Conservation (phyloP, 1,140 invertebrate genomes). For the Micrasema longulum region DNA sequence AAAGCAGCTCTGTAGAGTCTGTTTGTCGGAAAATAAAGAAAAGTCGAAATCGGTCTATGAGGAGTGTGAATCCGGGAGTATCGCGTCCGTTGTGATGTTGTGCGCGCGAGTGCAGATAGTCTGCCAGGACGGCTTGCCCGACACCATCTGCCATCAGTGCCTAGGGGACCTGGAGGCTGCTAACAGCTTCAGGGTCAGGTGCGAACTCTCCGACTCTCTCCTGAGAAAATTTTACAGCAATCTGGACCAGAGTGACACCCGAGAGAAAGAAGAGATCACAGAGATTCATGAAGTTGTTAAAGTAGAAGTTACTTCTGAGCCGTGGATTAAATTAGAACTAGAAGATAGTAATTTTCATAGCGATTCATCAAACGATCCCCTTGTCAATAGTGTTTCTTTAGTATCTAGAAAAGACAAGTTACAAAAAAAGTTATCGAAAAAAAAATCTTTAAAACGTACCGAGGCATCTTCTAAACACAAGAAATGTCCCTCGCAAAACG, state of each 20-base stretch:
- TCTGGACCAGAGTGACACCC: no score
- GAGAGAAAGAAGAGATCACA: no score
- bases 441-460: background rate
- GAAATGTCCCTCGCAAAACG: no score
- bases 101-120: slow-evolving; percentile 9
- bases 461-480: background rate
- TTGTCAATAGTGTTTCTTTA: background rate
- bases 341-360: background rate
- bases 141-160: slow-evolving; percentile 24
- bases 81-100: no score
- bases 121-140: slow-evolving; percentile 17
- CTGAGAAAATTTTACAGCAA: slow-evolving; percentile 9
- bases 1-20: no score
- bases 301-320: no score
- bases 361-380: background rate
- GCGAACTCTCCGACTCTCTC: slow-evolving; percentile 20
- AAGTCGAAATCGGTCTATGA: no score
- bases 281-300: no score
- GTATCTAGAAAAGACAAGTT: background rate
- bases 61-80: no score
- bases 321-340: slow-evolving; percentile 16
- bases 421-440: background rate
- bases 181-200: slow-evolving; percentile 24
- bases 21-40: no score
- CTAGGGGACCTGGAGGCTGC: slow-evolving; percentile 16